Evolutionary conservation across 1,140 invertebrate genomes (phyloP).

Genomic region (Drosophila saltans): DNA sequence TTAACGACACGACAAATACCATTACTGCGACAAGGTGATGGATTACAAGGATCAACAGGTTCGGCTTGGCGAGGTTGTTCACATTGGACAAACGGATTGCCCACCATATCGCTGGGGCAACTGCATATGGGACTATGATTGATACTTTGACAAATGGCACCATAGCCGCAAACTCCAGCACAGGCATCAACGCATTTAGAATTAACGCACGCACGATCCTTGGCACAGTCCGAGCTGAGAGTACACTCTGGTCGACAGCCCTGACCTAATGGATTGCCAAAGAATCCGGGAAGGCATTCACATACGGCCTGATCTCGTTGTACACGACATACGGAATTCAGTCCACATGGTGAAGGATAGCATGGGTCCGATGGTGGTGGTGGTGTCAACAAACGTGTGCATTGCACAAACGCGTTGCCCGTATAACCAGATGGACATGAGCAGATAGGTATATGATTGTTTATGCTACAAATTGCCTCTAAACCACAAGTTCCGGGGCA

Average conservation of each 20-base stretch:
- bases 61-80: slow-evolving; percentile 68
- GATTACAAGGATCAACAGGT: slow-evolving; percentile 89
- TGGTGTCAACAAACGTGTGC: slow-evolving; percentile 64
- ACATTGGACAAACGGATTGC: slow-evolving; percentile 92
- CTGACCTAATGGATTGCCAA: slow-evolving; percentile 91
- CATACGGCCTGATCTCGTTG: slow-evolving; percentile 86
- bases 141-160: slow-evolving; percentile 86
- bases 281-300: slow-evolving; percentile 88
- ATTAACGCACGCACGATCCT: slow-evolving; percentile 89
- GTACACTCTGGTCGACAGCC: slow-evolving; percentile 91
- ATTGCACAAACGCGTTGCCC: slow-evolving; percentile 89
- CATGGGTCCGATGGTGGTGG: slow-evolving; percentile 86
- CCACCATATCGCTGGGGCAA: slow-evolving; percentile 85
- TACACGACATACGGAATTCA: slow-evolving; percentile 88
- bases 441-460: slow-evolving; percentile 88
- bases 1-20: slow-evolving; percentile 90
- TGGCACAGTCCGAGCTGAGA: slow-evolving; percentile 91
- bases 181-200: slow-evolving; percentile 93
- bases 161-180: slow-evolving; percentile 87
- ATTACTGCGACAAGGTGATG: slow-evolving; percentile 91
- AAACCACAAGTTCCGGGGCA: slow-evolving; percentile 85
- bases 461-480: slow-evolving; percentile 86
- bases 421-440: slow-evolving; percentile 86
- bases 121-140: slow-evolving; percentile 92
- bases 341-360: slow-evolving; percentile 89